Evolutionary conservation across 2,113 vertebrate species (phyloP), one percentile per base, ranked within the genome.

Genomic region (Mesocricetus auratus): DNA sequence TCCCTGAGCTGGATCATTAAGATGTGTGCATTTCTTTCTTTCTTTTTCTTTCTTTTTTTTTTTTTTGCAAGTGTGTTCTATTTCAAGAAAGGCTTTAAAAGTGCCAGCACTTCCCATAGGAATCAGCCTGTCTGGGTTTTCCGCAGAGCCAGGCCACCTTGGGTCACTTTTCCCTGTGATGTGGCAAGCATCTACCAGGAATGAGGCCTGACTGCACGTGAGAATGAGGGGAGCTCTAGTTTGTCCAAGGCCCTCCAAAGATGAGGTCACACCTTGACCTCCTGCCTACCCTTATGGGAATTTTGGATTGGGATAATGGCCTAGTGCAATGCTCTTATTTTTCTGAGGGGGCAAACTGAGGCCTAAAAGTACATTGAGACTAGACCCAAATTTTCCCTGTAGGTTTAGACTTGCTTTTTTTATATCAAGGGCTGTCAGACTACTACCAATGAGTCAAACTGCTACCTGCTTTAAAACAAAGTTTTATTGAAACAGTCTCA

Each of bases 131-230:
- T 33, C 86, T 60, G 24, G 36, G 3, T 60, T 94, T 90, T 81
- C 7, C 0, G 64, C 75, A 31, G 39, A 77, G 33, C 60, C 87
- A 9, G 74, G 42, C 19, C 50, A 33, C 94, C 45, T 4, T n/a
- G n/a, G 42, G 53, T 47, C 33, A 22, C 26, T 42, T 91, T 39
- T 24, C 13, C 42, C 15, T 8, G 2, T 26, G 50, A 12, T 5
- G 4, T 26, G 42, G 66, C 29, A 7, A 0, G 45, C 26, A 11
- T 47, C 31, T 0, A 5, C 0, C 21, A 10, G 9, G 4, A 4
- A 22, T 47, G 16, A 53, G 31, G 26, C 22, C 0, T 0, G 22
- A 13, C 90, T 60, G 33, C 16, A 45, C 19, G 1, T 3, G 2
- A 33, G 47, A 77, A 13, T 47, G 36, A 69, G 53, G 15, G 8